Base-by-base conservation (phyloP, 2,888 invertebrate species). In the Agrilus cyanescens region DNA sequence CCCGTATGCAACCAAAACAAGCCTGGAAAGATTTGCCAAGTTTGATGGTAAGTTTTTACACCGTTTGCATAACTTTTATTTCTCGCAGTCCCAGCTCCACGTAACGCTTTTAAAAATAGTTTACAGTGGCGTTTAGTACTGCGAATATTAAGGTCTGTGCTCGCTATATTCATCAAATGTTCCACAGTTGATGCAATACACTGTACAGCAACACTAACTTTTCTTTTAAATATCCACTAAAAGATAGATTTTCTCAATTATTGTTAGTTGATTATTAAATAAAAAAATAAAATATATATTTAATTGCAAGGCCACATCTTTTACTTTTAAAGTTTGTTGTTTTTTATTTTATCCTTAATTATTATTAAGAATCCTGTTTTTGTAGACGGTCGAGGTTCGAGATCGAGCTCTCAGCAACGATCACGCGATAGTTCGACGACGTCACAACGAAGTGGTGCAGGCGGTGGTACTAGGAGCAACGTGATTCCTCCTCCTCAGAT, bases 321-420 rank as follows among this genome's bases (percentile, higher is more conserved):
- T n/a, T n/a, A n/a, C n/a, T n/a, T n/a, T n/a, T n/a, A n/a, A 41
- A 29, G 4, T n/a, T 38, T 41, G 4, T 41, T 8, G 12, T 37
- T 37, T 30, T 32, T 29, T 20, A 37, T n/a, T 37, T 31, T 16
- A 47, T 45, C 12, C 38, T 38, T 25, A 45, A 42, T 25, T 8
- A 10, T 8, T 12, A 1, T 12, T 1, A 38, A 40, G 7, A 30
- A 31, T 5, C 18, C 18, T 18, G 18, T 18, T 35, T 46, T 44
- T 52, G 18, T 46, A 65, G 73, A 71, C 51, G 68, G 69, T 40
- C 65, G 73, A 36, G 66, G 69, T 50, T 71, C 75, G 6, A 67
- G 76, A 47, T 74, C 76, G 32, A 73, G 76, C 41, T 77, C 76
- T 36, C 74, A 76, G 46, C 75, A 76, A 46, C 62, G 73, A 8